These are phyloP conservation scores for Lissonota sp. DNA, from an alignment of 2,888 invertebrate genomes.

Conservation along the genomic window DNA sequence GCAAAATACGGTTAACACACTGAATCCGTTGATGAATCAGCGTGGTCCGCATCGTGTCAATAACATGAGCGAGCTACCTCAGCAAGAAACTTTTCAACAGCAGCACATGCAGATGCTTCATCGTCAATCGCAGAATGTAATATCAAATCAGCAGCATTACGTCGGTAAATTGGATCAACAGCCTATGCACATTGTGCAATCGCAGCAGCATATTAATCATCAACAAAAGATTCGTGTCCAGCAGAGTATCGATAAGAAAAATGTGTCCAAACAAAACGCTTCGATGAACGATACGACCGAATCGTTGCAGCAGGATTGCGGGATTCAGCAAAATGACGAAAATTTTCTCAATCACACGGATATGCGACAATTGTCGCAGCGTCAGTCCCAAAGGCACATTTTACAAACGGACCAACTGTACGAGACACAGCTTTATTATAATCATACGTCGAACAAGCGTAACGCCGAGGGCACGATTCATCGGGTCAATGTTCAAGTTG, in stretches of 20 bases:
- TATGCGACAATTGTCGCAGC: constrained; percentile 68
- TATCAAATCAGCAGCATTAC: constrained; percentile 78
- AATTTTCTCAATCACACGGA: constrained; percentile 78
- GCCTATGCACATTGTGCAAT: constrained; percentile 74
- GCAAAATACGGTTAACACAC: constrained; percentile 78
- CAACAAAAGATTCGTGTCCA: constrained; percentile 72
- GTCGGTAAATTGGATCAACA: constrained; percentile 77
- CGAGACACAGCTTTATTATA: constrained; percentile 78
- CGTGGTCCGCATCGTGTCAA: constrained; percentile 72
- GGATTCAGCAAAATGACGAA: constrained; percentile 58
- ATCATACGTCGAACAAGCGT: constrained; percentile 81
- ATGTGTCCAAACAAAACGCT: not conserved
- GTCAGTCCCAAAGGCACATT: constrained; percentile 77
- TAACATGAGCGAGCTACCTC: constrained; percentile 77
- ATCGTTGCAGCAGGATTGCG: constrained; percentile 68
- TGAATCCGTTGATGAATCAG: constrained; percentile 81
- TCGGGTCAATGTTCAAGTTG: constrained; percentile 75
- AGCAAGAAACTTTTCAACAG: constrained; percentile 78
- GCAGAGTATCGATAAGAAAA: constrained; percentile 66
- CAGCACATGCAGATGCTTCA: constrained; percentile 73
- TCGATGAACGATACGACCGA: not conserved
- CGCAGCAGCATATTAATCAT: constrained; percentile 75
- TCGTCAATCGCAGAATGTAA: constrained; percentile 74
- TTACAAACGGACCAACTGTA: constrained; percentile 80
- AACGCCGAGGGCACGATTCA: constrained; percentile 78